Percentiles rank a stretch among this genome's conserved stretches.
Evolutionary conservation across 2,113 vertebrate species (phyloP).

Genomic region (Sceloporus undulatus): DNA sequence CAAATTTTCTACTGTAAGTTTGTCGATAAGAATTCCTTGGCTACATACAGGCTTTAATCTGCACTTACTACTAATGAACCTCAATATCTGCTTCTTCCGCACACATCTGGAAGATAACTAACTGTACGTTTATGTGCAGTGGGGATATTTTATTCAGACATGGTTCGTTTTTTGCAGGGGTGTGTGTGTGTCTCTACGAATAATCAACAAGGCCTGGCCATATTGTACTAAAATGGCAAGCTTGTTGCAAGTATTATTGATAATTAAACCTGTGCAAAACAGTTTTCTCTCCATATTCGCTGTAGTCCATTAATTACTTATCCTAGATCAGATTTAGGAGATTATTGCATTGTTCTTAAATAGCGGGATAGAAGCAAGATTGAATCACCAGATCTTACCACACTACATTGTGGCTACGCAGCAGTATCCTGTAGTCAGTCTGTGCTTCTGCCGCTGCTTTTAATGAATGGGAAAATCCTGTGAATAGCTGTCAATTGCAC

Average conservation of each 20-base stretch:
- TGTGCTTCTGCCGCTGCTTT: too few relatives aligned
- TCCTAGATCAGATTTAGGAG: background rate
- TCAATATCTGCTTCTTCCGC: constrained; percentile 54
- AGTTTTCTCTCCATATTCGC: background rate
- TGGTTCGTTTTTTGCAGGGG: background rate
- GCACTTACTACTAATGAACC: constrained; percentile 49
- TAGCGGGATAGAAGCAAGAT: too few relatives aligned
- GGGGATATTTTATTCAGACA: constrained; percentile 46
- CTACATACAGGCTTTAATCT: constrained; percentile 57
- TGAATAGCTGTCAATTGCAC: too few relatives aligned
- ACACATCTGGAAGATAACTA: constrained; percentile 46
- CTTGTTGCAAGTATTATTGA: background rate
- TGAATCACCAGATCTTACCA: too few relatives aligned
- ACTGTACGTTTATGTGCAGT: constrained; percentile 43
- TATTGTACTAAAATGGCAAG: constrained; percentile 21
- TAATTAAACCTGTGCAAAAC: constrained; percentile 18
- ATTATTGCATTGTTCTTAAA: too few relatives aligned
- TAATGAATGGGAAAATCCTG: too few relatives aligned
- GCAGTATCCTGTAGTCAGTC: too few relatives aligned
- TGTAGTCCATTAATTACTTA: background rate
- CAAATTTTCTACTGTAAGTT: constrained; percentile 57
- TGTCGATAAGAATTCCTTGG: constrained; percentile 64
- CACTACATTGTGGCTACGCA: too few relatives aligned
- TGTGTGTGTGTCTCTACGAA: constrained; percentile 24
- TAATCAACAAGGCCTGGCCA: constrained; percentile 1